Evolutionary conservation across 2,797 vertebrate species (phyloP).

Genomic region (Brachyrhaphis roseni): DNA sequence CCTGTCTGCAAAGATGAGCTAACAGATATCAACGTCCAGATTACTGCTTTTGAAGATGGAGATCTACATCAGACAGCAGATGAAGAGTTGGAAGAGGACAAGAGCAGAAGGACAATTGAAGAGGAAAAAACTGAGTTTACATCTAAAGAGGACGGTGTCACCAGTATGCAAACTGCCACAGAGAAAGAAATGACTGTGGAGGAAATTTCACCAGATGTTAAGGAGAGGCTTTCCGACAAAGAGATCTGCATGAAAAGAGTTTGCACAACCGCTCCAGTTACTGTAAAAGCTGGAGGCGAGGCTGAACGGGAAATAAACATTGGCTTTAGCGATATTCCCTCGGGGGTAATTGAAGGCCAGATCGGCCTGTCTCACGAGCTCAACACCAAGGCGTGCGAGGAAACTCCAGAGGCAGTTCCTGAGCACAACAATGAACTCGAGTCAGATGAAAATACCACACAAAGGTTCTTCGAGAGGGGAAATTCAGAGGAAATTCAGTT

Average conservation of each 20-base stretch:
- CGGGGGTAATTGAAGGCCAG: constrained; percentile 39
- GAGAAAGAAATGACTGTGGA: not conserved
- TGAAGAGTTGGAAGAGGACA: constrained; percentile 9
- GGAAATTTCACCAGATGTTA: constrained; percentile 7
- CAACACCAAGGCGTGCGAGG: constrained; percentile 42
- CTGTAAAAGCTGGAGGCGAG: constrained; percentile 39
- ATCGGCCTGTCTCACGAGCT: constrained; percentile 31
- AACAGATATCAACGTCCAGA: not conserved
- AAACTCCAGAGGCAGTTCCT: constrained; percentile 69
- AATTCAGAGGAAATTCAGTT: constrained; percentile 43
- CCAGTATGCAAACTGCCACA: constrained; percentile 11
- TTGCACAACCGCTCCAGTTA: constrained; percentile 1
- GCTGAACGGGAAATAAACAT: constrained; percentile 51
- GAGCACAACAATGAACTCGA: constrained; percentile 65
- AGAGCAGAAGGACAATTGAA: not conserved
- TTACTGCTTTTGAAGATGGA: not conserved
- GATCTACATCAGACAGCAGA: not conserved
- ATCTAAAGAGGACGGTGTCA: constrained; percentile 17
- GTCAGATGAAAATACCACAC: constrained; percentile 57
- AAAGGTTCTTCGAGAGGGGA: constrained; percentile 58
- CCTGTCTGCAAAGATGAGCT: too few relatives aligned
- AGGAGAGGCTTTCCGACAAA: not conserved
- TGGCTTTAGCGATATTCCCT: constrained; percentile 47
- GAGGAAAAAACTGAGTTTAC: constrained; percentile 21
- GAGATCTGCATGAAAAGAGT: constrained; percentile 8